Conservation (phyloP, 1,140 invertebrate species). For the Eurosta solidaginis region DNA sequence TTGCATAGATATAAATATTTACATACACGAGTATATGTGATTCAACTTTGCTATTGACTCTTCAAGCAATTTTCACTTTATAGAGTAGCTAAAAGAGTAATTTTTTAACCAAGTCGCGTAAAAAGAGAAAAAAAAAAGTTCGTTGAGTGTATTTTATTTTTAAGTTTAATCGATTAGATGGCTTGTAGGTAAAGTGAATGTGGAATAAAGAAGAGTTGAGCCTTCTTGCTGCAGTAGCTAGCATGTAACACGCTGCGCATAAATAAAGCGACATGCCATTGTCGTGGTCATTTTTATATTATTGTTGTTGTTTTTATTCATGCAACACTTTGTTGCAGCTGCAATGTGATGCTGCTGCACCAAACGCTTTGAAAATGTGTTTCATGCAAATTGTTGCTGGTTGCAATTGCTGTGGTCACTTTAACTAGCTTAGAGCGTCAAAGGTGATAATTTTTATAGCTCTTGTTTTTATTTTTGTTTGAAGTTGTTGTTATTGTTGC, state of each 20-base stretch:
- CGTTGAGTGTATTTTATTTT: too few species aligned
- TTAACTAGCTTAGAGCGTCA: background rate
- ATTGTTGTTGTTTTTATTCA: background rate
- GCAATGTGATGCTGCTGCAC: background rate
- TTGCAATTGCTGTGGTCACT: background rate
- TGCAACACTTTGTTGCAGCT: background rate
- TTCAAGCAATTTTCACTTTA: constrained; percentile 2
- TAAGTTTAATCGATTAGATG: too few species aligned
- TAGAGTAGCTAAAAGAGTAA: background rate
- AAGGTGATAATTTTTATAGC: background rate
- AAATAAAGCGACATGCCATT: background rate
- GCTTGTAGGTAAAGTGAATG: too few species aligned
- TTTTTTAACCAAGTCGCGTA: too few species aligned
- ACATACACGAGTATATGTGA: background rate
- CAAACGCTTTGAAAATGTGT: background rate
- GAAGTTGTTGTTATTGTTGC: background rate
- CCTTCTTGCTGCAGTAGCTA: background rate
- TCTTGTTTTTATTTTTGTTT: background rate
- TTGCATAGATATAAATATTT: background rate
- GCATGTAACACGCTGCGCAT: background rate
- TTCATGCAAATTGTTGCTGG: constrained; percentile 17
- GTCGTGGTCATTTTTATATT: background rate
- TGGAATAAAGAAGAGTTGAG: too few species aligned
- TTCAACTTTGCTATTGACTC: background rate
- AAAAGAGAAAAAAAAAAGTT: too few species aligned